Conservation (phyloP, 2,797 vertebrate genomes). For the Sternarchorhynchus goeldii region DNA sequence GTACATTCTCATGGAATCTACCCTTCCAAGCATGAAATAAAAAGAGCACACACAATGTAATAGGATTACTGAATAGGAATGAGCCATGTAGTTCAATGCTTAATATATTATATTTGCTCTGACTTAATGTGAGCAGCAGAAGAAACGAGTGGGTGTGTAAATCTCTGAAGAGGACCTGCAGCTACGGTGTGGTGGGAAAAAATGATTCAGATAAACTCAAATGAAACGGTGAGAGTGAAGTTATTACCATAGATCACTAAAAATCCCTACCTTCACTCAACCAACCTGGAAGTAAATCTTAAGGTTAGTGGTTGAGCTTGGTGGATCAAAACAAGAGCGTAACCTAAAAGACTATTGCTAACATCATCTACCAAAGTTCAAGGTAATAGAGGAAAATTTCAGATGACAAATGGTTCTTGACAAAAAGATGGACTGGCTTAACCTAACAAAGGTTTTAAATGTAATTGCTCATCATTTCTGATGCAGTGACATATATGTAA, state of each 20-base stretch:
- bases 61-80: slow-evolving; percentile 71
- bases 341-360: slow-evolving; percentile 53
- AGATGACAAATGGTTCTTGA: slow-evolving; percentile 17
- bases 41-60: slow-evolving; percentile 65
- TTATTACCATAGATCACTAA: slow-evolving; percentile 66
- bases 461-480: slow-evolving; percentile 7
- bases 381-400: neutral
- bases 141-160: slow-evolving; percentile 63
- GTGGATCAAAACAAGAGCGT: slow-evolving; percentile 40
- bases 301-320: slow-evolving; percentile 36
- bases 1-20: slow-evolving; percentile 57
- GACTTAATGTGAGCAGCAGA: slow-evolving; percentile 62
- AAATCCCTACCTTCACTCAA: slow-evolving; percentile 58
- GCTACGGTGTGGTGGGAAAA: slow-evolving; percentile 58
- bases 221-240: slow-evolving; percentile 60
- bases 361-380: slow-evolving; percentile 51
- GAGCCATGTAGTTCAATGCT: slow-evolving; percentile 66
- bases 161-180: slow-evolving; percentile 65
- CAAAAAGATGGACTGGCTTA: slow-evolving; percentile 33
- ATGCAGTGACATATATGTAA: slow-evolving; percentile 21
- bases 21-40: slow-evolving; percentile 67
- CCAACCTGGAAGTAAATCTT: slow-evolving; percentile 65
- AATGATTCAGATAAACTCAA: slow-evolving; percentile 64
- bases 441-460: slow-evolving; percentile 15
- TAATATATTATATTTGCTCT: slow-evolving; percentile 69